Evolutionary conservation across 1,140 invertebrate species (phyloP).

Genomic region (Aphaenogaster rudis): DNA sequence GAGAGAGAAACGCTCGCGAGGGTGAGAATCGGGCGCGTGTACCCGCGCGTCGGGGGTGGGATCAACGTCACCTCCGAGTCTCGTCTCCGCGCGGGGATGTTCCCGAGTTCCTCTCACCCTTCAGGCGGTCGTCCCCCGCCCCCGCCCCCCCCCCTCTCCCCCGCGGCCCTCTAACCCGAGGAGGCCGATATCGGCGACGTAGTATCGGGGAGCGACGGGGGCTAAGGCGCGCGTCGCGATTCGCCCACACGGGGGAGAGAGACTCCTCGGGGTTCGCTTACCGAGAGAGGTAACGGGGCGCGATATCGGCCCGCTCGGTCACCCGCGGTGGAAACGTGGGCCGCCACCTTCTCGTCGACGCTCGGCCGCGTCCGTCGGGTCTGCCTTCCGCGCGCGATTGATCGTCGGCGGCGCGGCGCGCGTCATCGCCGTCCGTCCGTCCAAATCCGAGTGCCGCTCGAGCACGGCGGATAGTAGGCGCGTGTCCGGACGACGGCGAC

Average conservation of each 20-base stretch:
- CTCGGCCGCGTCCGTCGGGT: constrained; percentile 29
- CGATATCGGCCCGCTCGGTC: constrained; percentile 21
- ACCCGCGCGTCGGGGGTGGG: not conserved
- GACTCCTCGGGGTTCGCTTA: constrained; percentile 16
- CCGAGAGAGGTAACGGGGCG: not conserved
- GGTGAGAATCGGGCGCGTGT: not conserved
- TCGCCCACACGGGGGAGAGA: not conserved
- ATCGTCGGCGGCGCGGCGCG: constrained; percentile 52
- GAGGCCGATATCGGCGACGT: constrained; percentile 5
- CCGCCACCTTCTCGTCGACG: constrained; percentile 26
- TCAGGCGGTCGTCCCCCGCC: not conserved
- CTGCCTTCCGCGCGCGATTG: constrained; percentile 43
- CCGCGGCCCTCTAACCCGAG: no score
- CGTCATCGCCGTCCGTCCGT: constrained; percentile 41
- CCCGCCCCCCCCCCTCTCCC: not conserved
- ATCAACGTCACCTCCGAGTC: not conserved
- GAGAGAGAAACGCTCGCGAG: not conserved
- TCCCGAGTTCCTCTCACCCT: not conserved
- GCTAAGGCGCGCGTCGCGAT: not conserved
- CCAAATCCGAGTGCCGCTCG: not conserved
- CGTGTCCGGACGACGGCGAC: constrained; percentile 9
- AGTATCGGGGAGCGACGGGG: not conserved
- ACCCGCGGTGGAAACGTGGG: constrained; percentile 24
- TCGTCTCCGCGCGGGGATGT: not conserved
- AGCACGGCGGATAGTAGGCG: not conserved